A percentile compares a stretch with the other conserved stretches of the same genome.
Conservation (phyloP, 2,113 vertebrate species). For the Actenoides hombroni region DNA sequence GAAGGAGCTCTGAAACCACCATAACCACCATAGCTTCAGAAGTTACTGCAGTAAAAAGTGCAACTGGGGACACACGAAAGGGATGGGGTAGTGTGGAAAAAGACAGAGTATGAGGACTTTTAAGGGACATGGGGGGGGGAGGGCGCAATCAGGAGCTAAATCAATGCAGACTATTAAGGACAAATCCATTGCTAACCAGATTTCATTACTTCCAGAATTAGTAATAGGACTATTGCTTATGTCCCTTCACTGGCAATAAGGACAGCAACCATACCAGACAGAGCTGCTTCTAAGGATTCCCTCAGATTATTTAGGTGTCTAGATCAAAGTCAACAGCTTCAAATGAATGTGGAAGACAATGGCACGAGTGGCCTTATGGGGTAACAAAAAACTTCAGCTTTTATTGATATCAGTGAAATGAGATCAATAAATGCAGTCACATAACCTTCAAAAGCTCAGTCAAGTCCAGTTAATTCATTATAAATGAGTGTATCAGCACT, state of each 20-base stretch:
- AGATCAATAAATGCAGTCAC: conserved; percentile 19
- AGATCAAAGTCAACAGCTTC: conserved; percentile 25
- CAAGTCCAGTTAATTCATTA: conserved; percentile 5
- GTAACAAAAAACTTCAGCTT: conserved; percentile 13
- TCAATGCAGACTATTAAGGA: not conserved
- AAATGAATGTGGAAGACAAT: not conserved
- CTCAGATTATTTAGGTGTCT: not conserved
- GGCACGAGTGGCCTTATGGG: not conserved
- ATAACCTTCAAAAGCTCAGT: conserved; percentile 11
- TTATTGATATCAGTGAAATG: not conserved
- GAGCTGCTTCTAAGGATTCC: not conserved
- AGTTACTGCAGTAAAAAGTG: not conserved
- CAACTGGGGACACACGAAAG: not conserved
- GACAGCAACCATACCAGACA: not conserved
- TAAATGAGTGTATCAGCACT: not conserved
- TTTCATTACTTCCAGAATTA: not conserved
- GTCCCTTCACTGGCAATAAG: not conserved
- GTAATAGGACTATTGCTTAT: not conserved
- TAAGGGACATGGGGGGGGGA: not conserved
- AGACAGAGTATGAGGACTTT: not conserved
- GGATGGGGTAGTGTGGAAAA: not conserved
- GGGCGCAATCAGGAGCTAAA: not conserved
- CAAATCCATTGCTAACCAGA: not conserved
- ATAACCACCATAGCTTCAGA: not conserved
- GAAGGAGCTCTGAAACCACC: not conserved